Conservation (phyloP, 2,113 vertebrate species). For the Corapipo altera region DNA sequence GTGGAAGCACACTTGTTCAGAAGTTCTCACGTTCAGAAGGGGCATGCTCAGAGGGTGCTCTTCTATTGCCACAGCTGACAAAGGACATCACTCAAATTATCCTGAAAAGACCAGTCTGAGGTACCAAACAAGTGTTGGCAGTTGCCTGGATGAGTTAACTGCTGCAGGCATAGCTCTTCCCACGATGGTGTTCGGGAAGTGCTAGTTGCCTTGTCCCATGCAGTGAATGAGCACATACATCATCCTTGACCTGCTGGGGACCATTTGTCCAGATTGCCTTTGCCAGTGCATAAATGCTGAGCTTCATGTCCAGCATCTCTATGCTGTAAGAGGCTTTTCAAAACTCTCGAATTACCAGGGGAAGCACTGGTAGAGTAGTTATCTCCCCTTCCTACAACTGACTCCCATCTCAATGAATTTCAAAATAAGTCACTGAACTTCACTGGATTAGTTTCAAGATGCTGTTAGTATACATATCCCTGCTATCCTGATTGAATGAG, state of each 20-base stretch:
- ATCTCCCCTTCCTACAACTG: not conserved
- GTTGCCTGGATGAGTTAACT: not conserved
- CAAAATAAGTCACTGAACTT: not conserved
- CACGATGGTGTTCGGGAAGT: not conserved
- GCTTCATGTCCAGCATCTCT: not conserved
- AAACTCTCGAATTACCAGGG: not conserved
- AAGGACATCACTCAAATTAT: not conserved
- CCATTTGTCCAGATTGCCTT: not conserved
- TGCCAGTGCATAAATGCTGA: not conserved
- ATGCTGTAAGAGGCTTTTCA: not conserved
- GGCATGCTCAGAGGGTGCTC: not conserved
- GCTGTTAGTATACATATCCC: not conserved
- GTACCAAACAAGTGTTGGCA: not conserved
- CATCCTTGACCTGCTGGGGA: fast-evolving
- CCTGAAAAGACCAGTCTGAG: not conserved
- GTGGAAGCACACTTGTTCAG: fast-evolving
- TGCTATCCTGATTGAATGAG: not conserved
- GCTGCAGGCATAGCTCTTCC: not conserved
- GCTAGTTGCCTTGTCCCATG: not conserved
- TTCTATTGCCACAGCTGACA: not conserved
- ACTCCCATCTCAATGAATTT: not conserved
- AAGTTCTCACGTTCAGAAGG: fast-evolving
- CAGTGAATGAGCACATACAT: not conserved
- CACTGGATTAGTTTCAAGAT: not conserved
- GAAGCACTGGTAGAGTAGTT: not conserved